Evolutionary conservation across 1,140 invertebrate genomes (phyloP).

Genomic region (Stegodyphus mimosarum): DNA sequence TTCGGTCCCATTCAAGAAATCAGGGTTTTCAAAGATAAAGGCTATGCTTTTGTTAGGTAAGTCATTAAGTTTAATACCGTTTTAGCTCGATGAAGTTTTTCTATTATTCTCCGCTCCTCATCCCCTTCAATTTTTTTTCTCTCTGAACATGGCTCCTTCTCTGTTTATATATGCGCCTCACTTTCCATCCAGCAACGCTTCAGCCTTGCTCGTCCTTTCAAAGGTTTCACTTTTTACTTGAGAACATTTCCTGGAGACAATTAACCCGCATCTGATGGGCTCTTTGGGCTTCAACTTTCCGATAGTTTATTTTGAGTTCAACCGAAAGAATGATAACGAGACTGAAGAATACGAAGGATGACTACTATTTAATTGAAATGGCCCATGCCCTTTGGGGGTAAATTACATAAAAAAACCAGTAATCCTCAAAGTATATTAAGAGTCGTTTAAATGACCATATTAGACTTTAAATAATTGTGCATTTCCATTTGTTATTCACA

Average conservation of each 20-base stretch:
- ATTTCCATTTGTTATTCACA: too few relatives aligned
- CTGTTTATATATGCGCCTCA: slow-evolving; percentile 41
- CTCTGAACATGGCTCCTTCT: slow-evolving; percentile 25
- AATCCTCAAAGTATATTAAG: too few relatives aligned
- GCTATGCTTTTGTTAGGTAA: slow-evolving; percentile 91
- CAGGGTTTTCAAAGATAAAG: slow-evolving; percentile 98
- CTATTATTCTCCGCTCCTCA: slow-evolving; percentile 30
- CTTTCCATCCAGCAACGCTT: slow-evolving; percentile 19
- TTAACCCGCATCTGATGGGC: slow-evolving; percentile 48
- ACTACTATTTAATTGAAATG: slow-evolving; percentile 47
- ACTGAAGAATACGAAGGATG: slow-evolving; percentile 4
- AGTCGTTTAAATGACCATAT: too few relatives aligned
- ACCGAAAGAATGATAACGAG: slow-evolving; percentile 39
- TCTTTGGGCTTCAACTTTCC: slow-evolving; percentile 36
- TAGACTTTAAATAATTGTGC: too few relatives aligned
- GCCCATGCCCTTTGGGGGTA: neutral
- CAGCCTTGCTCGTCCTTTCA: slow-evolving; percentile 20
- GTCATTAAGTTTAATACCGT: slow-evolving; percentile 6
- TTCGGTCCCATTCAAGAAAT: slow-evolving; percentile 98
- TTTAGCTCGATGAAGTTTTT: slow-evolving; percentile 56
- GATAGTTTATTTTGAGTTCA: slow-evolving; percentile 35
- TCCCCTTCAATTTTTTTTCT: slow-evolving; percentile 31
- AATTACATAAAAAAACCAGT: too few relatives aligned
- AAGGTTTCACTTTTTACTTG: slow-evolving; percentile 30
- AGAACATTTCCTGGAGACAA: slow-evolving; percentile 50